Base-by-base conservation (phyloP, 2,888 invertebrate genomes). In the Ectemnius lituratus region DNA sequence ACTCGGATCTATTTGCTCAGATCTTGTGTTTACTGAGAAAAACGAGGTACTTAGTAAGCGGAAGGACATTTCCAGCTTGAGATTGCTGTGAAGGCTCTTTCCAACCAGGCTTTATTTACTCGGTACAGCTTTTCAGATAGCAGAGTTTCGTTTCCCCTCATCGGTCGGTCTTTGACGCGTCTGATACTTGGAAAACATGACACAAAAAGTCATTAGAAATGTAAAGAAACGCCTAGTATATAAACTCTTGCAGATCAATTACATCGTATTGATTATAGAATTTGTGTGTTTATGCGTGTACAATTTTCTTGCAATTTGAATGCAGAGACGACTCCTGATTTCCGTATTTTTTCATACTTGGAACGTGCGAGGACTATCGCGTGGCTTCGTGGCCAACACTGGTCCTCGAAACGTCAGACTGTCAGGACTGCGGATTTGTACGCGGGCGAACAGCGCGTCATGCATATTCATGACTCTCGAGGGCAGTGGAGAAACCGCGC, bases 391-490 rank as follows among this genome's bases (percentile, higher is more conserved):
- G 52, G 64, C 74, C 11, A 62, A 60, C 64, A 69, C 49, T 67
- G 82, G 73, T 78, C 78, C 79, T 81, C 80, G 81, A 86, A 74
- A 78, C 82, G 86, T 85, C 84, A 80, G 80, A 61, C 82, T 85
- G 80, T 84, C 84, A 79, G 73, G 81, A 75, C 72, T 75, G 82
- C 83, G 82, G 79, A 85, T 86, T 86, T 86, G 81, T 81, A 79
- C 80, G 78, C 80, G 80, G 69, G 78, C 79, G 82, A 78, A 75
- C 76, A 81, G 37, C 80, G 72, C 70, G 80, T 74, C 81, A 84
- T 86, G 86, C 83, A 86, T 86, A 86, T 86, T 86, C 86, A 86
- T 85, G 87, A 82, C 68, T 61, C 62, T 75, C 74, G 72, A 67
- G 67, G 67, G 62, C 70, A 75, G 73, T 76, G 65, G 65, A 75